Evolutionary conservation across 2,888 invertebrate species (phyloP).

Genomic region (Saturnia pavonia): DNA sequence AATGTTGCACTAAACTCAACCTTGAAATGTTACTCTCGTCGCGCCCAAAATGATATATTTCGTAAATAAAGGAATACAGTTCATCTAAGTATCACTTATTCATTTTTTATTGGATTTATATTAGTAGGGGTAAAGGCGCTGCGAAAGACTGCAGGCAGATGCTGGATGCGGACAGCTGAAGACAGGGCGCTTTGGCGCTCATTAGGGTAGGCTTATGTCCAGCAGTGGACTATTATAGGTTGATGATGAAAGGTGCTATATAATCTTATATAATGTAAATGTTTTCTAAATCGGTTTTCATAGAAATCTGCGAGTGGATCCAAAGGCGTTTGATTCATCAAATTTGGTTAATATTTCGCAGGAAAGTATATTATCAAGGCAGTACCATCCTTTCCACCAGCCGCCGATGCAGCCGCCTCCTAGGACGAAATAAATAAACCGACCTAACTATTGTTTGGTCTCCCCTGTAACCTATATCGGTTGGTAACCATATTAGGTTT

Average conservation of each 20-base stretch:
- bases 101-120: not conserved
- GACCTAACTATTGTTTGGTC: conserved; percentile 42
- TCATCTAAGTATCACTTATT: not conserved
- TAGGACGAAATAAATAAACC: conserved; percentile 54
- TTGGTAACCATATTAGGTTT: conserved; percentile 56
- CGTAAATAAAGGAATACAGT: too few species aligned
- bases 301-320: too few species aligned
- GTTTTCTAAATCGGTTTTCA: too few species aligned
- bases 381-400: conserved; percentile 75
- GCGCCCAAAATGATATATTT: not conserved
- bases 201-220: too few species aligned
- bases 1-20: not conserved
- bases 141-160: too few species aligned
- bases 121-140: too few species aligned
- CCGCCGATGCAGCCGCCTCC: conserved; percentile 67
- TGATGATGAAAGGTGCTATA: too few species aligned
- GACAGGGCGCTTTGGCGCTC: too few species aligned
- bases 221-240: too few species aligned
- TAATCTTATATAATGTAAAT: too few species aligned
- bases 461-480: conserved; percentile 48
- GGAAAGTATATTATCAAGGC: conserved; percentile 66
- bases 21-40: not conserved
- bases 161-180: too few species aligned
- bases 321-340: not conserved
- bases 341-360: conserved; percentile 40